Evolutionary conservation across 2,888 invertebrate species (phyloP).

Genomic region (Athalia rosae): DNA sequence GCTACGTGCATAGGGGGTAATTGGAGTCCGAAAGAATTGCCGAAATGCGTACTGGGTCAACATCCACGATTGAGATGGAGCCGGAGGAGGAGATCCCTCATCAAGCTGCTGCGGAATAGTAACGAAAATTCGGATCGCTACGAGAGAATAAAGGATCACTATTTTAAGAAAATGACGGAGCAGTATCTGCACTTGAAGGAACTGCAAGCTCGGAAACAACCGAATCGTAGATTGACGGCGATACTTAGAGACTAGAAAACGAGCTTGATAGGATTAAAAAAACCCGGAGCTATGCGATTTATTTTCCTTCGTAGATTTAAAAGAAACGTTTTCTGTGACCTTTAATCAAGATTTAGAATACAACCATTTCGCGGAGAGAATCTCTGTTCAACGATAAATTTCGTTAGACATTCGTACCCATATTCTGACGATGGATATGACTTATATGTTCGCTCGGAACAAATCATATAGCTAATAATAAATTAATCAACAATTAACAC

Average conservation of each 20-base stretch:
- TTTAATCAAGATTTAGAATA: no score
- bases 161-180: conserved; percentile 12
- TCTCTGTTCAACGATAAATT: no score
- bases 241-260: conserved; percentile 3
- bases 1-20: conserved; percentile 96
- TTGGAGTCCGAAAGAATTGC: conserved; percentile 93
- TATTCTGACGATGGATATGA: not conserved
- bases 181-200: not conserved
- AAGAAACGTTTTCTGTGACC: no score
- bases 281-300: no score
- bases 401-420: not conserved
- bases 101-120: not conserved
- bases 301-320: no score
- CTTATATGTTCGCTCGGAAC: conserved; percentile 21
- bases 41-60: conserved; percentile 89
- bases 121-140: not conserved
- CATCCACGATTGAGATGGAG: conserved; percentile 92
- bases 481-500: conserved; percentile 1
- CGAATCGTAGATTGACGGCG: conserved; percentile 20
- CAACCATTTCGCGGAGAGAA: no score
- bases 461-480: conserved; percentile 18
- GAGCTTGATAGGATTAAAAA: not conserved
- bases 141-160: conserved; percentile 8
- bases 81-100: conserved; percentile 78
- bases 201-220: conserved; percentile 1